Percentiles rank a stretch among this genome's conserved stretches.
Evolutionary conservation across 2,113 vertebrate genomes (phyloP).

Genomic region (Phylloscopus whistleri): DNA sequence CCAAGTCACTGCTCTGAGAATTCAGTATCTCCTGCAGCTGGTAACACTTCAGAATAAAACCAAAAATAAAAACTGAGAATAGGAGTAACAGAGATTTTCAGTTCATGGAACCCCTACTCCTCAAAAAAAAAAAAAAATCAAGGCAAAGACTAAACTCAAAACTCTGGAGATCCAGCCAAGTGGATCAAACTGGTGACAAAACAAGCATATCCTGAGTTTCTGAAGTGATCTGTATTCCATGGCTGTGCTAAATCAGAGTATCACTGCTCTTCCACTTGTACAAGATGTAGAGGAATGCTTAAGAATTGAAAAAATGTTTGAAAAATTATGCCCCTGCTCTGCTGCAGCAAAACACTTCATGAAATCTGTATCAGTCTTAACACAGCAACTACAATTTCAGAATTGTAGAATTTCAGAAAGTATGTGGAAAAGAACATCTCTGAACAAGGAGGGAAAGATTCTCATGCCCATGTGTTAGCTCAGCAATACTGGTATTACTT

Average conservation of each 20-base stretch:
- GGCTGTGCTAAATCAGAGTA: background rate
- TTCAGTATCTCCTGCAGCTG: background rate
- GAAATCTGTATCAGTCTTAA: background rate
- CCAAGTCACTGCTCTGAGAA: background rate
- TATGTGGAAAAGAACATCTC: background rate
- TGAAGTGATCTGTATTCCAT: background rate
- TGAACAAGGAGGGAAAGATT: background rate
- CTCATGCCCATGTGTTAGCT: rapidly evolving
- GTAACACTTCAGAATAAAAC: background rate
- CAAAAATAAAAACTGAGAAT: background rate
- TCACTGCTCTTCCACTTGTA: background rate
- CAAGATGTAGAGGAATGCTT: background rate
- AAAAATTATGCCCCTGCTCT: background rate
- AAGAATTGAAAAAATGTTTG: background rate
- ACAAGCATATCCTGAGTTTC: background rate
- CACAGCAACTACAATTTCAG: background rate
- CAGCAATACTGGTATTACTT: background rate
- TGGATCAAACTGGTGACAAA: too few relatives aligned
- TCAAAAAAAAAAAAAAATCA: background rate
- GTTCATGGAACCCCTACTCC: background rate
- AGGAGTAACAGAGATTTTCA: background rate
- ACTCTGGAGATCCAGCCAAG: background rate
- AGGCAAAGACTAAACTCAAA: background rate
- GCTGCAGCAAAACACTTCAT: background rate
- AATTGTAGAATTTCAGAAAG: background rate